Conservation (phyloP, 2,888 invertebrate genomes). For the Hydrotaea diabolus region DNA sequence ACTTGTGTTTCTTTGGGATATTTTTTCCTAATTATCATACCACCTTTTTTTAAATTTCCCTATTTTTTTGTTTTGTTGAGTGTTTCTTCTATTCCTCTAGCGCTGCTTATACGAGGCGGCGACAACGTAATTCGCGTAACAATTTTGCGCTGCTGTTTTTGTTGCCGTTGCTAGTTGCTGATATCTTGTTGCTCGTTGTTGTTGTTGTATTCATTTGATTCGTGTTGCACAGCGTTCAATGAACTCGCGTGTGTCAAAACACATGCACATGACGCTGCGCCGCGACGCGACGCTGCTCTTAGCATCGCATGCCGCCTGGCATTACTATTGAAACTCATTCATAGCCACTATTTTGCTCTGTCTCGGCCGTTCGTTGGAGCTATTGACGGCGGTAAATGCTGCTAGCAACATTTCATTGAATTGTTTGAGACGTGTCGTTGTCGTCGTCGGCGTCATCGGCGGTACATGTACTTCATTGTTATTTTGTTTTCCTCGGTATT, state of each 20-base stretch:
- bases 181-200: too few relatives aligned
- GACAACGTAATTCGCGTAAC: conserved; percentile 65
- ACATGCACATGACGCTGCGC: conserved; percentile 17
- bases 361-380: conserved; percentile 69
- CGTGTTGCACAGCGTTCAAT: conserved; percentile 60
- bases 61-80: neutral
- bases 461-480: neutral
- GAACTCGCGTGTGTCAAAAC: conserved; percentile 59
- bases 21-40: too few relatives aligned
- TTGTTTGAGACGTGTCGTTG: neutral
- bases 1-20: too few relatives aligned
- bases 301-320: too few relatives aligned
- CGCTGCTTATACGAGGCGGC: conserved; percentile 52
- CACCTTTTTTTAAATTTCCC: neutral
- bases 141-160: conserved; percentile 50
- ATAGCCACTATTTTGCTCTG: conserved; percentile 61
- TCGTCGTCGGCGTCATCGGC: neutral
- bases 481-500: neutral
- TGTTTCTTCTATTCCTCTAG: conserved; percentile 9
- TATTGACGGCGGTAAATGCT: conserved; percentile 33
- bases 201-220: conserved; percentile 4
- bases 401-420: neutral
- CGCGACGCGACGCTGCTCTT: neutral
- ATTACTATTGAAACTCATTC: conserved; percentile 18
- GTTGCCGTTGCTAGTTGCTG: conserved; percentile 13